Percentiles rank a stretch among this genome's conserved stretches.
These are phyloP conservation scores for Euwallacea fornicatus DNA, from an alignment of 1,140 invertebrate genomes.

Conservation along the genomic window DNA sequence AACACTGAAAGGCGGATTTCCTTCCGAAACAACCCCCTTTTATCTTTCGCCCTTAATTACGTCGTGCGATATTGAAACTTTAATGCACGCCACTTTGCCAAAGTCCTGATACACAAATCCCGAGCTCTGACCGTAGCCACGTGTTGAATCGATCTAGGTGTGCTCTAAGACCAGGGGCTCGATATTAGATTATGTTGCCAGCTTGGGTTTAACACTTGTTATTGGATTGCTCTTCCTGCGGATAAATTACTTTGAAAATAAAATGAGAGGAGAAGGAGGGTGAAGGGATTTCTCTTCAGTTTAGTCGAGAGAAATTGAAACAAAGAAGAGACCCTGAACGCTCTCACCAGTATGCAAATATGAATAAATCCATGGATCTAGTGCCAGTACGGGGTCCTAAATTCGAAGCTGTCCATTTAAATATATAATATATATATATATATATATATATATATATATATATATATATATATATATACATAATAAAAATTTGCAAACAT, in stretches of 20 bases:
- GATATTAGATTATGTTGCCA: conserved; percentile 28
- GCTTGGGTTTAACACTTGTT: conserved; percentile 8
- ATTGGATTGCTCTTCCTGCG: neutral
- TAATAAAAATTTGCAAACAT: no score
- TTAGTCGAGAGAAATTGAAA: no score
- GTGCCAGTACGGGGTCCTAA: no score
- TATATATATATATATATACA: no score
- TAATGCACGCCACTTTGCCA: conserved; percentile 21
- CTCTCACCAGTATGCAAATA: no score
- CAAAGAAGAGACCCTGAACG: no score
- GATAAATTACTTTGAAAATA: no score
- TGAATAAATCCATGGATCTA: no score
- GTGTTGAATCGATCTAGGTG: conserved; percentile 27
- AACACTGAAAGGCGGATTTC: neutral
- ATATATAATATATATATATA: no score
- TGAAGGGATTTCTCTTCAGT: neutral
- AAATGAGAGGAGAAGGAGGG: neutral
- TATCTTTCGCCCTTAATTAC: conserved; percentile 21
- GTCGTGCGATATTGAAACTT: conserved; percentile 21
- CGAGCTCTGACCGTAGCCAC: conserved; percentile 13
- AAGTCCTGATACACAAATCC: conserved; percentile 8
- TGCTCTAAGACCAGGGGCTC: conserved; percentile 11
- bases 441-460: no score
- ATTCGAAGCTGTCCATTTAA: no score
- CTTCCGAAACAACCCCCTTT: conserved; percentile 8